Evolutionary conservation across 2,797 vertebrate species (phyloP).

Genomic region (Anguilla anguilla): DNA sequence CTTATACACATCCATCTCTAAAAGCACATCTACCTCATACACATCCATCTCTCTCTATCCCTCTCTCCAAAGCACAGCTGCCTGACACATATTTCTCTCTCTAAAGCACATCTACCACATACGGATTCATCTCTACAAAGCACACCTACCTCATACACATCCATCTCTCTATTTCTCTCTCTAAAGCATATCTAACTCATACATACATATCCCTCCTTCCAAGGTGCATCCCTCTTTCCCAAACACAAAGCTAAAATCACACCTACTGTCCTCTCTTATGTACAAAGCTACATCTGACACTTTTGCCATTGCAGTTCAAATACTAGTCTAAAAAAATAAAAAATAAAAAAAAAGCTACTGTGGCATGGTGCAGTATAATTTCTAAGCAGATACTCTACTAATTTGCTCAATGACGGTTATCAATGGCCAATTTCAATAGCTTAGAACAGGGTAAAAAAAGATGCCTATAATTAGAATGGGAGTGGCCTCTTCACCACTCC

Average conservation of each 20-base stretch:
- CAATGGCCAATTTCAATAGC: background rate
- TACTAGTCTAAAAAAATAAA: background rate
- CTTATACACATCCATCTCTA: background rate
- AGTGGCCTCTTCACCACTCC: background rate
- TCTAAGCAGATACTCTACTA: conserved; percentile 11
- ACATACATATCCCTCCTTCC: too few species aligned
- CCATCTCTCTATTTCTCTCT: background rate
- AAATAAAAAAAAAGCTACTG: background rate
- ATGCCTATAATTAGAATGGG: conserved; percentile 6
- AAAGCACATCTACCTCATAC: background rate
- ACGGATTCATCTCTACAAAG: background rate
- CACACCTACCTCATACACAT: too few species aligned
- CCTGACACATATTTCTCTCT: background rate
- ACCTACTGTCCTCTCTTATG: background rate
- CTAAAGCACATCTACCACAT: background rate
- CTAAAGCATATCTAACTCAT: background rate
- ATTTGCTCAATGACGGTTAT: conserved; percentile 11
- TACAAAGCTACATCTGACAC: background rate
- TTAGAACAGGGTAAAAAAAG: background rate
- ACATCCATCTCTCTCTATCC: background rate
- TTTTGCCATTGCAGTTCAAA: background rate
- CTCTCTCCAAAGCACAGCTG: background rate
- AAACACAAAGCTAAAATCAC: background rate
- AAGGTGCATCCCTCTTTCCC: background rate
- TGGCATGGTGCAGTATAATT: background rate